Evolutionary conservation across 2,797 vertebrate species (phyloP).

Genomic region (Cuculus canorus): DNA sequence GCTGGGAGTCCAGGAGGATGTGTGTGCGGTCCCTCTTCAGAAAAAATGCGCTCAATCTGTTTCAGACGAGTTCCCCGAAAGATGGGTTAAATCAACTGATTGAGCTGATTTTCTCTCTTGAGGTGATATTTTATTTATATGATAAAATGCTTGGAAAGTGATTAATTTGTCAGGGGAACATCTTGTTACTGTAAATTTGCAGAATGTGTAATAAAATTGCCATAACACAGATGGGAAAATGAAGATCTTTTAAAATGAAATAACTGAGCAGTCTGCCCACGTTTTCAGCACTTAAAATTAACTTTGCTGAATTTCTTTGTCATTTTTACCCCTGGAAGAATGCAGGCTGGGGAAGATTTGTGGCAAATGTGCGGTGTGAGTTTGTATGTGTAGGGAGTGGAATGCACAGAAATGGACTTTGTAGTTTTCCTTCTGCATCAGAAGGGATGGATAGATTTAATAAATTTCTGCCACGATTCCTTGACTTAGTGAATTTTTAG

Average conservation of each 20-base stretch:
- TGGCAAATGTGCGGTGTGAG: not conserved
- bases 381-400: not conserved
- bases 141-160: conserved; percentile 81
- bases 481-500: conserved; percentile 29
- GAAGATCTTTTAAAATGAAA: conserved; percentile 76
- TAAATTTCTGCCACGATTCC: conserved; percentile 32
- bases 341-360: not conserved
- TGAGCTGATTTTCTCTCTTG: conserved; percentile 73
- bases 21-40: conserved; percentile 32
- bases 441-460: not conserved
- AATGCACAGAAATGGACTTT: not conserved
- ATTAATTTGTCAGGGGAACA: conserved; percentile 83
- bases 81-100: conserved; percentile 77
- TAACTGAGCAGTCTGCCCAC: conserved; percentile 54
- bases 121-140: conserved; percentile 84
- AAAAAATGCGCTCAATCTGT: conserved; percentile 65
- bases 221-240: conserved; percentile 87
- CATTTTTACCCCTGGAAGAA: conserved; percentile 29
- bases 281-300: conserved; percentile 64
- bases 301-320: conserved; percentile 53
- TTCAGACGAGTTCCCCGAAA: conserved; percentile 73
- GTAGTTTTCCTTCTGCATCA: not conserved
- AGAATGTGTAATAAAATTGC: conserved; percentile 90
- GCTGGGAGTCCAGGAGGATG: conserved; percentile 57
- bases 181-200: conserved; percentile 88